These are phyloP conservation scores for Scaptomyza flava DNA, from an alignment of 2,888 invertebrate genomes.

Conservation along the genomic window DNA sequence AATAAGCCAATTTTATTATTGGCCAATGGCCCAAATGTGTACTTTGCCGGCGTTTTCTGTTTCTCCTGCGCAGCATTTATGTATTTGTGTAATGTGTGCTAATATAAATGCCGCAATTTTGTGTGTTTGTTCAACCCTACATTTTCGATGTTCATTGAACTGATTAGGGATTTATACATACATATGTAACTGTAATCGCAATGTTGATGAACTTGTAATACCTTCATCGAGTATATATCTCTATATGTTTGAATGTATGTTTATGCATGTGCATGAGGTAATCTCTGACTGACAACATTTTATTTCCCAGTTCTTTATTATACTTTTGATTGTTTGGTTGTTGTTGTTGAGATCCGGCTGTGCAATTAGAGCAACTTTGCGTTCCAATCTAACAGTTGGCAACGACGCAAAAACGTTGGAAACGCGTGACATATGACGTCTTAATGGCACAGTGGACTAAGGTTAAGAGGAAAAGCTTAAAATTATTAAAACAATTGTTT, in stretches of 20 bases:
- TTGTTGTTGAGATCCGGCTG: slow-evolving; percentile 12
- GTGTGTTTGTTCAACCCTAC: slow-evolving; percentile 39
- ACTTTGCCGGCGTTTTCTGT: slow-evolving; percentile 9
- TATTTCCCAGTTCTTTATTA: not conserved
- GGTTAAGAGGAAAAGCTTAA: not conserved
- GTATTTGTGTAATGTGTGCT: slow-evolving; percentile 38
- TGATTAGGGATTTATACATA: slow-evolving; percentile 28
- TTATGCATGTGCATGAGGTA: not conserved
- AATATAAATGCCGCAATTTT: slow-evolving; percentile 36
- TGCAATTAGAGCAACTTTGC: slow-evolving; percentile 28
- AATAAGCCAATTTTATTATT: slow-evolving; percentile 44
- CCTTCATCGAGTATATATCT: slow-evolving; percentile 1
- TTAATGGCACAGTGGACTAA: slow-evolving; percentile 38
- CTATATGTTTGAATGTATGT: no score
- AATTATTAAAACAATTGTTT: not conserved
- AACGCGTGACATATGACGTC: slow-evolving; percentile 52
- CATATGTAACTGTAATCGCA: slow-evolving; percentile 3
- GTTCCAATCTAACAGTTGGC: slow-evolving; percentile 35
- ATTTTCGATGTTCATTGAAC: slow-evolving; percentile 72
- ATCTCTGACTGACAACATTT: slow-evolving; percentile 7
- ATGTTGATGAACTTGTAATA: slow-evolving; percentile 50
- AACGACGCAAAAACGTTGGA: slow-evolving; percentile 43
- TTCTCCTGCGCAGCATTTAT: slow-evolving; percentile 56
- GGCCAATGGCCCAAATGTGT: slow-evolving; percentile 51
- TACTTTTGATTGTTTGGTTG: slow-evolving; percentile 6